Evolutionary conservation across 2,797 vertebrate species (phyloP).

Genomic region (Microhierax caerulescens): DNA sequence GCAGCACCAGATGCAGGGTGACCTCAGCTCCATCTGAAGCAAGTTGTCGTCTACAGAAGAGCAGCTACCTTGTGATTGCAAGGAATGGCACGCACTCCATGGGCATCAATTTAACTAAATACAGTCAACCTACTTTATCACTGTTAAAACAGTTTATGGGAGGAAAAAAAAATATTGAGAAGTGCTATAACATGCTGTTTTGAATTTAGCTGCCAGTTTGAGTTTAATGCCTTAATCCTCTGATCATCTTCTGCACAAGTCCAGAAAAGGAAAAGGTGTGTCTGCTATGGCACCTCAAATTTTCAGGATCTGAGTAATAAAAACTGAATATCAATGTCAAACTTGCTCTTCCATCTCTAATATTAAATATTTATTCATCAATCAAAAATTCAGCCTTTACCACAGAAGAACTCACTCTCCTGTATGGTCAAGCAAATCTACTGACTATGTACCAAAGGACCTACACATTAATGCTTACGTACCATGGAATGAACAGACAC

Average conservation of each 20-base stretch:
- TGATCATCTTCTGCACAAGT: neutral
- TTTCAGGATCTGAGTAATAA: neutral
- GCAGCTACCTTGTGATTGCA: neutral
- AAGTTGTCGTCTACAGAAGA: neutral
- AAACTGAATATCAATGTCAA: neutral
- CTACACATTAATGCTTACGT: neutral
- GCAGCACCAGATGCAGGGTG: neutral
- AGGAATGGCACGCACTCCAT: neutral
- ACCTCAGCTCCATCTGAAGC: constrained; percentile 18
- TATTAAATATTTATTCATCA: neutral
- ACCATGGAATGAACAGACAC: neutral
- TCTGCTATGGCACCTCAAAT: neutral
- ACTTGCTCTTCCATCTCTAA: neutral
- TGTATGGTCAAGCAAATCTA: neutral
- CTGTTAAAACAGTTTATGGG: neutral
- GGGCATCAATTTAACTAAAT: neutral
- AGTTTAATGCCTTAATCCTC: neutral
- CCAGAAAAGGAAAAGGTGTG: neutral
- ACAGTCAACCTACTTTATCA: neutral
- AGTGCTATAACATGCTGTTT: neutral
- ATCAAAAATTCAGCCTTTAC: neutral
- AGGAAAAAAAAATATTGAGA: neutral
- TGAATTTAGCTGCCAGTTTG: neutral
- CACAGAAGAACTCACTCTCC: neutral
- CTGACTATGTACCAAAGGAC: neutral